These are phyloP conservation scores for Calypte anna DNA, from an alignment of 2,113 vertebrate species.

Conservation along the genomic window DNA sequence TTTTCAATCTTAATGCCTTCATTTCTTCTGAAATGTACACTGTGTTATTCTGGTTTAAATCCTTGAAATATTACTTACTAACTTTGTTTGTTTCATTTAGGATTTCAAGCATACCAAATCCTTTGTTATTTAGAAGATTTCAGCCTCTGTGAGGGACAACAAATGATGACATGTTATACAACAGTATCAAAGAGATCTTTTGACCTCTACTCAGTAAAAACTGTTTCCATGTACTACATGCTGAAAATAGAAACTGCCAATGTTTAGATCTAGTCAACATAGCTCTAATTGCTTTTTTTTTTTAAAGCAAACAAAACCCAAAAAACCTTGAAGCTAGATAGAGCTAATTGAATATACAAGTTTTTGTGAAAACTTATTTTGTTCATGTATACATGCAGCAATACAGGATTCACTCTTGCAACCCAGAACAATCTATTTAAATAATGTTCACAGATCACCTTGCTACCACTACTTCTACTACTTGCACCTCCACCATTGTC, in stretches of 20 bases:
- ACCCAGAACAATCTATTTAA: not conserved
- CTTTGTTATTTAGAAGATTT: conserved; percentile 91
- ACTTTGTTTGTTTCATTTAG: conserved; percentile 69
- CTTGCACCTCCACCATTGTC: not conserved
- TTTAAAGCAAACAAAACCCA: not conserved
- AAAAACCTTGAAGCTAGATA: not conserved
- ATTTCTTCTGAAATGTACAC: not conserved
- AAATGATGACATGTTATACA: conserved; percentile 65
- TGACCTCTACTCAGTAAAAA: conserved; percentile 50
- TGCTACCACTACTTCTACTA: not conserved
- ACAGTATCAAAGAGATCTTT: conserved; percentile 62
- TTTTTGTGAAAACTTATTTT: not conserved
- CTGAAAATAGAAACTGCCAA: not conserved
- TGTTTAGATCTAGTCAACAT: not conserved
- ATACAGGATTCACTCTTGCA: not conserved
- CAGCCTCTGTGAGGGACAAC: conserved; percentile 63
- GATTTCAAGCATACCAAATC: conserved; percentile 99
- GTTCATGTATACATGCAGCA: not conserved
- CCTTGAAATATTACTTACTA: not conserved
- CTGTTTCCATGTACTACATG: not conserved
- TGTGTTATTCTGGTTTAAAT: not conserved
- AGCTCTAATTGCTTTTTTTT: not conserved
- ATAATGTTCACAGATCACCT: not conserved
- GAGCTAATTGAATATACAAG: not conserved
- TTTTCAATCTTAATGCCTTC: not conserved